Evolutionary conservation across 1,140 invertebrate species (phyloP).

Genomic region (Himalopsyche phryganea): DNA sequence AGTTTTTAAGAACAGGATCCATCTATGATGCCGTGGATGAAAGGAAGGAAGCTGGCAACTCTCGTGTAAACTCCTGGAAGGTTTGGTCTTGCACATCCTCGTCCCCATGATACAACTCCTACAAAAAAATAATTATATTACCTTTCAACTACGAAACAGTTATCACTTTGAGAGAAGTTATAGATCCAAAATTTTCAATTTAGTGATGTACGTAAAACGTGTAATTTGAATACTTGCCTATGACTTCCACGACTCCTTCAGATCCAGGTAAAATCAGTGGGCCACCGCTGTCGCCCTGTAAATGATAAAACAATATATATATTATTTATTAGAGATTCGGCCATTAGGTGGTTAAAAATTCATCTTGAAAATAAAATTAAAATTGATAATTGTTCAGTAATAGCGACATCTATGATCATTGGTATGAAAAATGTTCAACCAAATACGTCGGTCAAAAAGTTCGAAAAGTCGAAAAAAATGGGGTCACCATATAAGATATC

Average conservation of each 20-base stretch:
- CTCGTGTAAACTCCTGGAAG: constrained; percentile 69
- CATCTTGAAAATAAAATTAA: no score
- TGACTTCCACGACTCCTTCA: constrained; percentile 40
- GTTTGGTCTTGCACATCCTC: constrained; percentile 63
- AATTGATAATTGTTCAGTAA: no score
- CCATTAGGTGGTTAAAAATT: no score
- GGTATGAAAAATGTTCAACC: no score
- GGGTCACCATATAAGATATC: no score
- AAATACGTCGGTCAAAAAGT: no score
- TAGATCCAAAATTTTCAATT: no score
- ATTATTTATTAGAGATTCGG: no score
- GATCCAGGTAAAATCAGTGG: constrained; percentile 43
- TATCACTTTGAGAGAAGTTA: no score
- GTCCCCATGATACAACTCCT: constrained; percentile 64
- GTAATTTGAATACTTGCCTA: constrained; percentile 41
- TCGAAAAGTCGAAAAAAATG: no score
- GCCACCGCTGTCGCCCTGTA: constrained; percentile 46
- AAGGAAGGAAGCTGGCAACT: constrained; percentile 54
- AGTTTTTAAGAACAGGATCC: constrained; percentile 12
- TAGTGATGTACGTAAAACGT: no score
- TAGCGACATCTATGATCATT: no score
- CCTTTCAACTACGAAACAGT: neutral
- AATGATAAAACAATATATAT: constrained; percentile 1
- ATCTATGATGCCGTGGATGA: constrained; percentile 17
- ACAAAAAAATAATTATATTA: constrained; percentile 31